Conservation (phyloP, 1,140 invertebrate genomes). For the Trachymyrmex septentrionalis region DNA sequence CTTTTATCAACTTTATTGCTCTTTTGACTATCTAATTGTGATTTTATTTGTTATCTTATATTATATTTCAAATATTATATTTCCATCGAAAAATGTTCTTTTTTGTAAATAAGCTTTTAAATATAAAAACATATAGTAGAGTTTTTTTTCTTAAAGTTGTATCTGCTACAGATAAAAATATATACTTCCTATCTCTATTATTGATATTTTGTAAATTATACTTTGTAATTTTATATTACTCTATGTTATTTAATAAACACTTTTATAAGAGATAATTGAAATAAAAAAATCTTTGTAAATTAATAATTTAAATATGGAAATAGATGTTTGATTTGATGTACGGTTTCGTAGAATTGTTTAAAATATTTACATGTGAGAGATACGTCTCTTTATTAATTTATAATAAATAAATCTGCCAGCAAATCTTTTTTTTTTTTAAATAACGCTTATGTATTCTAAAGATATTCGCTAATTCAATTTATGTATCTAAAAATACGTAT, state of each 20-base stretch:
- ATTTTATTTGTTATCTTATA: not conserved
- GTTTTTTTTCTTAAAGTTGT: not conserved
- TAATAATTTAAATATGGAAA: slow-evolving; percentile 20
- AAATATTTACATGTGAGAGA: not conserved
- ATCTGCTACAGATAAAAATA: not conserved
- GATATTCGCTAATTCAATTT: not conserved
- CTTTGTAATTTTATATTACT: not conserved
- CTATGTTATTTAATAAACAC: not conserved
- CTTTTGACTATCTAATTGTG: not conserved
- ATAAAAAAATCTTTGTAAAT: not conserved
- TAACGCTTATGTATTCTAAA: not conserved
- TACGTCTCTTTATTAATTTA: not conserved
- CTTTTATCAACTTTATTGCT: slow-evolving; percentile 17
- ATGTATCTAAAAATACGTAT: not conserved
- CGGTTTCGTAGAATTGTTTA: not conserved
- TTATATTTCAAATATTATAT: slow-evolving; percentile 1
- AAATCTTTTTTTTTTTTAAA: slow-evolving; percentile 4
- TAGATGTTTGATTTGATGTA: not conserved
- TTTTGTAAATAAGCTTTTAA: not conserved
- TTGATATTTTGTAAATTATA: not conserved
- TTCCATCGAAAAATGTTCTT: not conserved
- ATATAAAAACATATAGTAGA: not conserved
- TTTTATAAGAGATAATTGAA: not conserved
- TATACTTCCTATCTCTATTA: not conserved
- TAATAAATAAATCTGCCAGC: not conserved